Percentiles rank a stretch among this genome's conserved stretches.
phyloP scores from a whole-genome alignment of 37 sponge, comb jelly and placozoan genomes.

The Haliclona indistincta region DNA sequence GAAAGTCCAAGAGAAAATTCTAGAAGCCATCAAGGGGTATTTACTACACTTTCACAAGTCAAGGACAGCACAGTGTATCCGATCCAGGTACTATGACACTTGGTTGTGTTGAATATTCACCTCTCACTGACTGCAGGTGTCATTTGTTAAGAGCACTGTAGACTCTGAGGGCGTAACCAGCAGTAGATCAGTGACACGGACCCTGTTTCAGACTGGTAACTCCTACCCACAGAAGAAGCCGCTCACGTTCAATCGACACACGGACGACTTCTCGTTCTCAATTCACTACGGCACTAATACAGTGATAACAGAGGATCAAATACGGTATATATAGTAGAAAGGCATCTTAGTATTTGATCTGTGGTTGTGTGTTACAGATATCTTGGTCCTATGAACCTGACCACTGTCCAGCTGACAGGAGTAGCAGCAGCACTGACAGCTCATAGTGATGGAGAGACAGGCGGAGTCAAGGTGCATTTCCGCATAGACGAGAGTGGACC shows the following conservation, averaged over 20 bases:
- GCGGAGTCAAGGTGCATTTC: constrained; percentile 97
- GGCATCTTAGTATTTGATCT: neutral
- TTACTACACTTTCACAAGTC: constrained; percentile 12
- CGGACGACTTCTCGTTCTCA: constrained; percentile 74
- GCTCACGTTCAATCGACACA: constrained; percentile 93
- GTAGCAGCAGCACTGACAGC: constrained; percentile 65
- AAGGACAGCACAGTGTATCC: constrained; percentile 87
- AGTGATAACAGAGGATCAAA: constrained; percentile 42
- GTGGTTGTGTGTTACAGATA: constrained; percentile 64
- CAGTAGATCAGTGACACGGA: constrained; percentile 65
- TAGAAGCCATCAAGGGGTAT: constrained; percentile 72
- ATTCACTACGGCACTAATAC: constrained; percentile 70
- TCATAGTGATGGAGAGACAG: constrained; percentile 59
- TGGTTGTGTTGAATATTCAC: too few species aligned
- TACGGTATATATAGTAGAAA: constrained; percentile 30
- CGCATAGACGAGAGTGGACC: constrained; percentile 80
- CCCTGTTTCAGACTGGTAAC: constrained; percentile 82
- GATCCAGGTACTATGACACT: constrained; percentile 59
- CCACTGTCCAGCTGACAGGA: constrained; percentile 67
- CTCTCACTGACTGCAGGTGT: too few species aligned
- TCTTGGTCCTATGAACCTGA: constrained; percentile 64
- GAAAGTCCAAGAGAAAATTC: constrained; percentile 83
- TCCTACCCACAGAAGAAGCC: constrained; percentile 94
- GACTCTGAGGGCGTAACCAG: constrained; percentile 28
- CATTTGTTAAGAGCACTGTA: constrained; percentile 38